Conservation (phyloP, 1,140 invertebrate species). For the Nasonia longicornis region DNA sequence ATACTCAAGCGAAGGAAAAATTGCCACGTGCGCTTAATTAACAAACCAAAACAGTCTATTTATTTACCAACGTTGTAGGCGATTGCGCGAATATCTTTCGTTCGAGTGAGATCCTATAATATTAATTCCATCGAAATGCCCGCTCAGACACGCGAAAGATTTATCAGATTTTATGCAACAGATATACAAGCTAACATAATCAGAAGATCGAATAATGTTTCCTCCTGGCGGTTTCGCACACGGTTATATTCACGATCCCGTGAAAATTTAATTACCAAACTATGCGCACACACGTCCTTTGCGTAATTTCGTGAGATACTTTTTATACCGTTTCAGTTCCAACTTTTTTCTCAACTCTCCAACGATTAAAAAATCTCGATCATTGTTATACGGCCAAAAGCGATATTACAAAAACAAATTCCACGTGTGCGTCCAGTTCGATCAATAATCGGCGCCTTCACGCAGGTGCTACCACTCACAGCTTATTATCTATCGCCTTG, state of each 20-base stretch:
- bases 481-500: constrained; percentile 26
- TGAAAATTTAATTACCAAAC: constrained; percentile 7
- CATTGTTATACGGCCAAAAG: background rate
- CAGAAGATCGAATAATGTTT: too few species aligned
- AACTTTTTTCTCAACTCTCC: background rate
- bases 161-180: background rate
- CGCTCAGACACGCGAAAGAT: background rate
- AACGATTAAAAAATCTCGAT: background rate
- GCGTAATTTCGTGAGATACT: background rate
- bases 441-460: background rate
- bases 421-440: background rate
- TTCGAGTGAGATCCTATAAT: background rate
- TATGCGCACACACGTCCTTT: background rate
- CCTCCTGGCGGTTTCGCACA: background rate
- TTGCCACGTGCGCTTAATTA: background rate
- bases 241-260: background rate
- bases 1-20: background rate
- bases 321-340: too few species aligned
- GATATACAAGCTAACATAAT: background rate
- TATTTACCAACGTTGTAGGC: too few species aligned
- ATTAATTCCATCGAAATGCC: background rate
- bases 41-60: background rate
- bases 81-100: background rate
- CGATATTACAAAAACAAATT: background rate
- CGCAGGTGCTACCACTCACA: background rate